Evolutionary conservation across 2,888 invertebrate genomes (phyloP).

Genomic region (Drosophila prostipennis): DNA sequence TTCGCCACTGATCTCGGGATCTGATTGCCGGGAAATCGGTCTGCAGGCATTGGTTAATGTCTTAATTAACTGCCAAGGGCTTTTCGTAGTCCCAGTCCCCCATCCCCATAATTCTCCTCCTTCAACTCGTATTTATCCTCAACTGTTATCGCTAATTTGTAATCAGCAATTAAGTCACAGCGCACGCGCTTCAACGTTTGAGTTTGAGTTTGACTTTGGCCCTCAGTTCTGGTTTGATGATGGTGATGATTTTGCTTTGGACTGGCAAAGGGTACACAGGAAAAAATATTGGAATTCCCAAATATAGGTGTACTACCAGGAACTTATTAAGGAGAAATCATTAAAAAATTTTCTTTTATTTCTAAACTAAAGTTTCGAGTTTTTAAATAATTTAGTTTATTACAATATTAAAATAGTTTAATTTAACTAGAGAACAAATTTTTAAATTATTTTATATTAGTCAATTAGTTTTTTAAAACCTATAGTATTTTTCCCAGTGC

Average conservation of each 20-base stretch:
- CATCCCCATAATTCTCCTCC: conserved; percentile 3
- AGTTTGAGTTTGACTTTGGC: conserved; percentile 29
- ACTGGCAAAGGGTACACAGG: conserved; percentile 20
- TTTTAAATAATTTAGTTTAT: too few species aligned
- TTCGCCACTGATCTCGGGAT: conserved; percentile 19
- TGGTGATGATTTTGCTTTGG: conserved; percentile 11
- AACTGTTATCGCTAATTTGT: conserved; percentile 77
- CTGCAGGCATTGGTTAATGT: conserved; percentile 65
- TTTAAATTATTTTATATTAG: too few species aligned
- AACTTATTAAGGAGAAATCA: too few species aligned
- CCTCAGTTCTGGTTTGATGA: conserved; percentile 17
- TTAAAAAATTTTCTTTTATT: too few species aligned
- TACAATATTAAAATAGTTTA: too few species aligned
- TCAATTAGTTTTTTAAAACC: too few species aligned
- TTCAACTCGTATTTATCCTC: conserved; percentile 31
- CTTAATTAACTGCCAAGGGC: conserved; percentile 72
- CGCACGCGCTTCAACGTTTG: conserved; percentile 60
- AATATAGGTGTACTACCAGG: too few species aligned
- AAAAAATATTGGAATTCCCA: neutral
- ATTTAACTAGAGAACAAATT: too few species aligned
- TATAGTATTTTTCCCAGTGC: conserved; percentile 1
- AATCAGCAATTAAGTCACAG: conserved; percentile 81
- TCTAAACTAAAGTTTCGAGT: too few species aligned
- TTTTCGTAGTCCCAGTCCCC: neutral
- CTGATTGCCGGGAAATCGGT: conserved; percentile 51